Conservation (phyloP, 35 echinoderm and acorn worm species). For the Ophiothrix spiculata region DNA sequence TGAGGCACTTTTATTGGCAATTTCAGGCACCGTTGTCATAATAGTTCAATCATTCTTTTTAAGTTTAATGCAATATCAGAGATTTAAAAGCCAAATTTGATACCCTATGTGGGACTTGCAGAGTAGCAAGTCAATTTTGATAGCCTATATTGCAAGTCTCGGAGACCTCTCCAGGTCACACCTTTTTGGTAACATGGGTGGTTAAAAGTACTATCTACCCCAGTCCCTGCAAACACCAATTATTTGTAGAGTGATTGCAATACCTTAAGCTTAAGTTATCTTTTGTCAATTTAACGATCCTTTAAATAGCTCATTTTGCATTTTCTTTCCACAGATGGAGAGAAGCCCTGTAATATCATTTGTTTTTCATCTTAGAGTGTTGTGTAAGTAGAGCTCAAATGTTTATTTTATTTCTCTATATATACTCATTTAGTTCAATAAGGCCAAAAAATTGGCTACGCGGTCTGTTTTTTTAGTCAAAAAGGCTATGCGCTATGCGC, state of each 20-base stretch:
- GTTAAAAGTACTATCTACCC: neutral
- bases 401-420: neutral
- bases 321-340: slow-evolving; percentile 77
- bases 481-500: too few relatives aligned
- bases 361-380: slow-evolving; percentile 81
- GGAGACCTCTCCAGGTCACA: neutral
- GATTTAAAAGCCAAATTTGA: too few relatives aligned
- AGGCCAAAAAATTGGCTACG: too few relatives aligned
- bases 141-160: neutral
- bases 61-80: too few relatives aligned
- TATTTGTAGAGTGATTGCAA: neutral
- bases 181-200: neutral
- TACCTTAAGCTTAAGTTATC: neutral
- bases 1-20: too few relatives aligned
- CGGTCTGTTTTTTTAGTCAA: too few relatives aligned
- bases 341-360: slow-evolving; percentile 86
- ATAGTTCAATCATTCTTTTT: too few relatives aligned
- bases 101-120: too few relatives aligned
- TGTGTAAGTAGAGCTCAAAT: slow-evolving; percentile 58
- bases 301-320: neutral
- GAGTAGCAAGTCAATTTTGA: too few relatives aligned
- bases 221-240: neutral
- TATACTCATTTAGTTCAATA: neutral
- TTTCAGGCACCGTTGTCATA: too few relatives aligned
- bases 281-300: neutral